Evolutionary conservation across 2,113 vertebrate species (phyloP).

Genomic region (Mobula hypostoma): DNA sequence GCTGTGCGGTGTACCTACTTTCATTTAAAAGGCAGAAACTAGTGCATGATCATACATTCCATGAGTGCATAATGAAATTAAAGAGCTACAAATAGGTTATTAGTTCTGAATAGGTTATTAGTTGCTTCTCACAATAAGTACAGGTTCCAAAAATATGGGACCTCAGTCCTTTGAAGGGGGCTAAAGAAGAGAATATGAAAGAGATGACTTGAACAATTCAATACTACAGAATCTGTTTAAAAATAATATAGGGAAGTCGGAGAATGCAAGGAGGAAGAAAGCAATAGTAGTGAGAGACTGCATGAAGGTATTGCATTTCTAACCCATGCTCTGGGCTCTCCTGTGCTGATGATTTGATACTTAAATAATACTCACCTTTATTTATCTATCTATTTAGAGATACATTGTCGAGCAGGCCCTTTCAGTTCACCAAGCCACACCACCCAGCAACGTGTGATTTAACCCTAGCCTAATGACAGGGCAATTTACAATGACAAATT

Average conservation of each 20-base stretch:
- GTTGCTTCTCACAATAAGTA: not conserved
- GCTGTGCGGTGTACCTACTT: no score
- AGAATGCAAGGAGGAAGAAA: not conserved
- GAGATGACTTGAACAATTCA: not conserved
- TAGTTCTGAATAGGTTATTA: no score
- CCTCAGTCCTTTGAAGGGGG: not conserved
- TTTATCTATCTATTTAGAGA: not conserved
- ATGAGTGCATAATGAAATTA: not conserved
- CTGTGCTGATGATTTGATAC: not conserved
- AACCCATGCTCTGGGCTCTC: not conserved
- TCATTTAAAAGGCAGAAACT: not conserved
- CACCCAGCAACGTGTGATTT: no score
- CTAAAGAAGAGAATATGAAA: not conserved
- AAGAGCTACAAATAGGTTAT: not conserved
- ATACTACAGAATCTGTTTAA: slow-evolving; percentile 3
- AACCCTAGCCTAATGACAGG: no score
- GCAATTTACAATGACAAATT: no score
- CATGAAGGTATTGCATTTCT: not conserved
- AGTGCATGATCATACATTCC: not conserved
- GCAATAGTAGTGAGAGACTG: not conserved
- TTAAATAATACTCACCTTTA: not conserved
- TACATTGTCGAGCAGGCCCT: no score
- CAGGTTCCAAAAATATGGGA: not conserved
- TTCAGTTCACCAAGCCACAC: no score
- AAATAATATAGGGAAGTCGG: not conserved